Conservation (phyloP, 2,888 invertebrate genomes). For the Elegia similella region DNA sequence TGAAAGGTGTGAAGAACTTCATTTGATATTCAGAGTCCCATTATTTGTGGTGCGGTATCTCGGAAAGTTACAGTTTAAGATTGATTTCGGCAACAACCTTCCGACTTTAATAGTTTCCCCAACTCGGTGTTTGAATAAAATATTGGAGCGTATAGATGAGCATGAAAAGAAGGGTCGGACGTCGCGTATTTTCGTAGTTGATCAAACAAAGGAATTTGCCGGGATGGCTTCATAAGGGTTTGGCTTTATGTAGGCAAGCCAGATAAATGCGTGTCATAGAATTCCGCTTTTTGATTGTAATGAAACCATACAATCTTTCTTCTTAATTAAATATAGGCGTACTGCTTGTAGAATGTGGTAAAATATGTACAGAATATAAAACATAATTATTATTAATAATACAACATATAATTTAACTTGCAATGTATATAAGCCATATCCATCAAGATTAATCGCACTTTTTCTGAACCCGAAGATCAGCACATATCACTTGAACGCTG, state of each 20-base stretch:
- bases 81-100: slow-evolving; percentile 48
- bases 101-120: slow-evolving; percentile 39
- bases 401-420: too few relatives aligned
- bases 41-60: slow-evolving; percentile 46
- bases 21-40: slow-evolving; percentile 56
- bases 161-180: slow-evolving; percentile 17
- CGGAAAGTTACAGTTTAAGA: slow-evolving; percentile 46
- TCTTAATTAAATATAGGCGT: not conserved
- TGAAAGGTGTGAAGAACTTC: slow-evolving; percentile 53
- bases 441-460: too few relatives aligned
- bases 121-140: slow-evolving; percentile 42
- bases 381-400: too few relatives aligned
- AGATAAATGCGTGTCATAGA: not conserved
- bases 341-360: too few relatives aligned
- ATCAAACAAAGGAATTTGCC: slow-evolving; percentile 10
- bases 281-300: not conserved
- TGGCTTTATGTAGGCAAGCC: not conserved
- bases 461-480: too few relatives aligned
- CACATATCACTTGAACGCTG: too few relatives aligned
- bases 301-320: not conserved
- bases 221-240: slow-evolving; percentile 10
- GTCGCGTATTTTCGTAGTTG: slow-evolving; percentile 12
- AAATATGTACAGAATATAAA: too few relatives aligned
- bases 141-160: slow-evolving; percentile 28
- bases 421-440: too few relatives aligned